Conservation (phyloP, 2,113 vertebrate genomes). For the Nothocercus julius region DNA sequence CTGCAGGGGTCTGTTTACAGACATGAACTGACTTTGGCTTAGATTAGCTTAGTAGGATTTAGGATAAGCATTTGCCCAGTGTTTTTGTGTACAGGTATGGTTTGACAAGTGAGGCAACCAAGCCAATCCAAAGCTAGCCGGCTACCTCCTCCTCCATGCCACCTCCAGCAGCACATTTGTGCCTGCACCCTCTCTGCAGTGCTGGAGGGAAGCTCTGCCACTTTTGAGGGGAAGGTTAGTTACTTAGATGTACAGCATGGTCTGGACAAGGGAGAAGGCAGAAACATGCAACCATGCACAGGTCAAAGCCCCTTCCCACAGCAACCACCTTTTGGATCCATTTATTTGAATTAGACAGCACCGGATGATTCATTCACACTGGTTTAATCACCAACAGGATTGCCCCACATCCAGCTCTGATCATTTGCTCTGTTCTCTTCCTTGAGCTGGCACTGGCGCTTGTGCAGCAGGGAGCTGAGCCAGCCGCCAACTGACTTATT, state of each 20-base stretch:
- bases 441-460: background rate
- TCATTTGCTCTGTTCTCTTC: background rate
- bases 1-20: background rate
- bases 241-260: accelerated
- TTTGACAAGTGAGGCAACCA: background rate
- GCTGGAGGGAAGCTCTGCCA: background rate
- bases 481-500: background rate
- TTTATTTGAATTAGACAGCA: background rate
- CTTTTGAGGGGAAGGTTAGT: background rate
- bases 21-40: accelerated
- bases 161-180: accelerated
- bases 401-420: background rate
- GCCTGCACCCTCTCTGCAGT: accelerated
- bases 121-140: accelerated
- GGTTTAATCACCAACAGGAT: background rate
- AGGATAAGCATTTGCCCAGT: accelerated
- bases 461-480: background rate
- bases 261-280: background rate
- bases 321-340: background rate
- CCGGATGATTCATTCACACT: background rate
- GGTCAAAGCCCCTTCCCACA: background rate
- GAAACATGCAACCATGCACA: background rate
- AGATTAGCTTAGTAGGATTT: background rate
- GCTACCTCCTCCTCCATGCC: background rate
- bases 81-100: accelerated